A percentile compares a stretch with the other conserved stretches of the same genome.
phyloP scores from a whole-genome alignment of 1,140 invertebrate species.

The Rhyacophila brunnea region DNA sequence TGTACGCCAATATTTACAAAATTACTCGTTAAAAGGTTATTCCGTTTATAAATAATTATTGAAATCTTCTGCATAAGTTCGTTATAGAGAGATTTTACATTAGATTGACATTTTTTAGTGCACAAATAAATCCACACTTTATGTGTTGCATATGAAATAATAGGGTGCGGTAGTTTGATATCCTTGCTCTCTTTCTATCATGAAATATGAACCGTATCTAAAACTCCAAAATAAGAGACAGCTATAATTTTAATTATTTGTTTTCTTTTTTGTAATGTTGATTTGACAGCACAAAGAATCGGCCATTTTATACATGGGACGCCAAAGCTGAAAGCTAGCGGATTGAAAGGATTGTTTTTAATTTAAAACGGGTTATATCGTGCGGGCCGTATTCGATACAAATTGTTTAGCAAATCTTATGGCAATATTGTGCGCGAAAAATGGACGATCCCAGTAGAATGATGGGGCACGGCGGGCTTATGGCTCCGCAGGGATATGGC shows the following conservation, averaged over 20 bases:
- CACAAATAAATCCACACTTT: not conserved
- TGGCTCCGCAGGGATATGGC: slow-evolving; percentile 73
- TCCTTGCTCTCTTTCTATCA: slow-evolving; percentile 43
- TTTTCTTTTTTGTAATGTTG: slow-evolving; percentile 42
- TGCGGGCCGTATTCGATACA: slow-evolving; percentile 33
- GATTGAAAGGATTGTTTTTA: slow-evolving; percentile 1
- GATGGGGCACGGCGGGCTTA: slow-evolving; percentile 76
- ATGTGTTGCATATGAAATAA: not conserved
- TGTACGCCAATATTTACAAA: too few relatives aligned
- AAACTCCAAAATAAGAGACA: slow-evolving; percentile 45
- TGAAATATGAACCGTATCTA: slow-evolving; percentile 40
- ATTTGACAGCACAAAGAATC: slow-evolving; percentile 37
- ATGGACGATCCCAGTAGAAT: slow-evolving; percentile 78
- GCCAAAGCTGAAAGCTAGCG: not conserved
- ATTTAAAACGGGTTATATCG: not conserved
- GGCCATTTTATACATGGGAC: slow-evolving; percentile 51
- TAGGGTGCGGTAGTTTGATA: slow-evolving; percentile 39
- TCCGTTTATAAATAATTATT: too few relatives aligned
- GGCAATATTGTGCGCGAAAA: slow-evolving; percentile 40
- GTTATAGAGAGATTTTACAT: too few relatives aligned
- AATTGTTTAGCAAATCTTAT: slow-evolving; percentile 40
- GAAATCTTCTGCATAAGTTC: too few relatives aligned
- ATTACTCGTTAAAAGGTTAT: too few relatives aligned
- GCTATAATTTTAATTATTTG: slow-evolving; percentile 52
- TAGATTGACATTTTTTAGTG: too few relatives aligned